A percentile compares a stretch with the other conserved stretches of the same genome.
phyloP scores from a whole-genome alignment of 2,888 invertebrate genomes.

The Tyria jacobaeae region DNA sequence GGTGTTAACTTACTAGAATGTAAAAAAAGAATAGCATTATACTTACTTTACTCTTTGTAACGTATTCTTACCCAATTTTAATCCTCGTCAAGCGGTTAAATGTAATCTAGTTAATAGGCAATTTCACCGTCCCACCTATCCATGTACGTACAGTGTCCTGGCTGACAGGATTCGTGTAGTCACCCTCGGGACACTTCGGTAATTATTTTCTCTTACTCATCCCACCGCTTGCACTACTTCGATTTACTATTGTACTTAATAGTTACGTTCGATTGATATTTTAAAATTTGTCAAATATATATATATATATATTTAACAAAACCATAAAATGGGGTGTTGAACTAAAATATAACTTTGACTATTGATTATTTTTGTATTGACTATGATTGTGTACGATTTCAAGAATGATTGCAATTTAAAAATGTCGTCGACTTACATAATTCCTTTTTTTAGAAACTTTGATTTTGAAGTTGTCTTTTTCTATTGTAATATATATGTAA shows the following conservation, averaged over 20 bases:
- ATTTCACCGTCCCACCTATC: constrained; percentile 57
- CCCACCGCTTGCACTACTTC: constrained; percentile 37
- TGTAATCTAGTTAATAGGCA: constrained; percentile 59
- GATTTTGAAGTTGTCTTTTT: too few relatives aligned
- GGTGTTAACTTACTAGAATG: not conserved
- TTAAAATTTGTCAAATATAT: too few relatives aligned
- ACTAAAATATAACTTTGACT: too few relatives aligned
- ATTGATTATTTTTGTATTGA: too few relatives aligned
- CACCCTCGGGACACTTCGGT: constrained; percentile 53
- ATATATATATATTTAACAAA: too few relatives aligned
- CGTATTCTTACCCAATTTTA: constrained; percentile 50
- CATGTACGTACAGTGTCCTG: constrained; percentile 46
- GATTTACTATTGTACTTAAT: constrained; percentile 50
- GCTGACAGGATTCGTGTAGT: constrained; percentile 53
- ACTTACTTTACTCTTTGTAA: constrained; percentile 14
- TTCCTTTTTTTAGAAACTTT: too few relatives aligned
- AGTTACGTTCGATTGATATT: constrained; percentile 6
- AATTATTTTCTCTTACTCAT: constrained; percentile 56
- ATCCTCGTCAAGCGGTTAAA: constrained; percentile 53
- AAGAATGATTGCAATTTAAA: too few relatives aligned
- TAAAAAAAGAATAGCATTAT: constrained; percentile 8
- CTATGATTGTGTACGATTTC: too few relatives aligned
- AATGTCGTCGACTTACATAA: too few relatives aligned
- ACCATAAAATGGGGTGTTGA: too few relatives aligned
- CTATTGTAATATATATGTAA: too few relatives aligned